These are phyloP conservation scores for Potamilus streckersoni DNA, from an alignment of 1,140 invertebrate genomes.

Conservation along the genomic window DNA sequence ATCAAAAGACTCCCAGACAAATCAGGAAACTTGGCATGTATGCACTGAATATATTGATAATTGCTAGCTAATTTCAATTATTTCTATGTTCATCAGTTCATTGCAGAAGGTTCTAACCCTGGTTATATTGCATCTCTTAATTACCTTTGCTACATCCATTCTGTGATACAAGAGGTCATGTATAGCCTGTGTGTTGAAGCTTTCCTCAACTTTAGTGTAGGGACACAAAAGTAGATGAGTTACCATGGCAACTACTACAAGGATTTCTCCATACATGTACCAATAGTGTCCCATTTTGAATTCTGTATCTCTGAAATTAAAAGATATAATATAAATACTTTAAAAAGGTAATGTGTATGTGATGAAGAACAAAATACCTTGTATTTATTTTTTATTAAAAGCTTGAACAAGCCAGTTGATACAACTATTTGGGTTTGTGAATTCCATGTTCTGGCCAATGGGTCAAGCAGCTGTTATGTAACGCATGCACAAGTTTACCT, in stretches of 20 bases:
- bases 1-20: too few species aligned
- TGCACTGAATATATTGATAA: too few species aligned
- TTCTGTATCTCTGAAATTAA: background rate
- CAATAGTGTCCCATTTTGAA: slow-evolving; percentile 9
- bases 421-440: too few species aligned
- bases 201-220: slow-evolving; percentile 99
- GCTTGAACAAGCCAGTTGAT: too few species aligned
- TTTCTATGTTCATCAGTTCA: too few species aligned
- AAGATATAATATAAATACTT: background rate
- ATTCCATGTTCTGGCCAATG: too few species aligned
- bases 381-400: background rate
- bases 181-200: slow-evolving; percentile 97
- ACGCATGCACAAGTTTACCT: too few species aligned
- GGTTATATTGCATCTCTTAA: slow-evolving; percentile 7
- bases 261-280: slow-evolving; percentile 17
- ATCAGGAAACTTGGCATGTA: too few species aligned
- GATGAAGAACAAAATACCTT: slow-evolving; percentile 8
- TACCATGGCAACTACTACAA: slow-evolving; percentile 45
- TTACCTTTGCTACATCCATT: slow-evolving; percentile 85
- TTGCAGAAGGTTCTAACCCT: too few species aligned
- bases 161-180: slow-evolving; percentile 96
- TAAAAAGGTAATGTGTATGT: background rate
- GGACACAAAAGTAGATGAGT: slow-evolving; percentile 83
- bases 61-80: too few species aligned
- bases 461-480: too few species aligned